Evolutionary conservation across 2,888 invertebrate genomes (phyloP), one percentile per base, ranked within the genome.

Genomic region (Troides helena): DNA sequence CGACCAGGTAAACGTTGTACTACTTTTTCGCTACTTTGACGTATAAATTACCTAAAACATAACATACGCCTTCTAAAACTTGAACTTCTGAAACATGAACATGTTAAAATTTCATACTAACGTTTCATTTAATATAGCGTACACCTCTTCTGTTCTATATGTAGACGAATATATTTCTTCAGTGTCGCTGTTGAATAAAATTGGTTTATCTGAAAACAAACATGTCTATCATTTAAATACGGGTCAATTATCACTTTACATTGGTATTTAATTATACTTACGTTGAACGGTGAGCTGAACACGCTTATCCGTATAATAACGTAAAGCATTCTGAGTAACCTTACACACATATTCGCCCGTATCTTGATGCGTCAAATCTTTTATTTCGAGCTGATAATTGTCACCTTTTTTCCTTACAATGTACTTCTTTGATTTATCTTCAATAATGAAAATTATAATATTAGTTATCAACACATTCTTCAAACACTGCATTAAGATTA

Each of bases 41-140:
- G 7, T 39, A 39, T 39, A 39, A 10, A 39, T 10, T 39, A 39
- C 7, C 39, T 39, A 39, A 39, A 39, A 39, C 39, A 39, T 6
- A 7, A 39, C 39, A 39, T 10, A 39, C 10, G 10, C 8, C 1
- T 39, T 39, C 7, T 50, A 50, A 12, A 50, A 50, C 39, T 39
- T 50, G 2, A 14, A 0, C 1, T 39, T 39, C 7, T 50, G 17
- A 12, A 50, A 50, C 39, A 7, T 50, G 2, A 14, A 5, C 1
- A 50, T 30, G 5, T 18, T 12, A 50, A 17, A n/a, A 23, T 46
- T 23, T 69, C 21, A 57, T 61, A 85, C 91, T 88, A 77, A 92
- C 92, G 85, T 86, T 77, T 88, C 87, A 74, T 89, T 88, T 62
- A 90, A 71, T 72, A 92, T 87, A 10, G 89, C 91, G 66, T 87